Evolutionary conservation across 2,888 invertebrate genomes (phyloP).

Genomic region (Petrophora chlorosata): DNA sequence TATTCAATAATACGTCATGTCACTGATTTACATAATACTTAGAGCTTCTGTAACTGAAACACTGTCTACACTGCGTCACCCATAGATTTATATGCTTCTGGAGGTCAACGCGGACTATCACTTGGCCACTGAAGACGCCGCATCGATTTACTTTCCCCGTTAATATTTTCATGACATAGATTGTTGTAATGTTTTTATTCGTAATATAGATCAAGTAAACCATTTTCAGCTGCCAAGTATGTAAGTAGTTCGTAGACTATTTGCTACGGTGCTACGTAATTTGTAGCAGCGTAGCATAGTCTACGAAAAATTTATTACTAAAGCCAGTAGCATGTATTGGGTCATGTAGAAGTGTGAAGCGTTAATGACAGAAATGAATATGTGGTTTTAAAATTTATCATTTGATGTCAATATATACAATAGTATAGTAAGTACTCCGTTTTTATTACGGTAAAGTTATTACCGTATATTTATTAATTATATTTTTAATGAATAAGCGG

Average conservation of each 20-base stretch:
- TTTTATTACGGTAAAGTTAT: too few species aligned
- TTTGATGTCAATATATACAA: too few species aligned
- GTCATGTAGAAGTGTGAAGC: too few species aligned
- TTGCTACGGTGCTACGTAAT: constrained; percentile 6
- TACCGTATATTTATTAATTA: too few species aligned
- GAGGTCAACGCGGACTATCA: constrained; percentile 48
- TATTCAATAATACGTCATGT: too few species aligned
- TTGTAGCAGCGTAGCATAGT: constrained; percentile 8
- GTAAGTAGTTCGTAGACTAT: background rate
- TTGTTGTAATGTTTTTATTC: constrained; percentile 6
- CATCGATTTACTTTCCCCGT: constrained; percentile 31
- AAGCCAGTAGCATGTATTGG: too few species aligned
- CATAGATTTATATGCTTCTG: constrained; percentile 44
- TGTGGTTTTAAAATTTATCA: too few species aligned
- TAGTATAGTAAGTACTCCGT: too few species aligned
- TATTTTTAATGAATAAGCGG: too few species aligned
- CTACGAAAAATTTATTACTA: constrained; percentile 1
- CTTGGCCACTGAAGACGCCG: constrained; percentile 31
- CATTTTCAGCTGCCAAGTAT: constrained; percentile 8
- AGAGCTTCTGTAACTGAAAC: constrained; percentile 3
- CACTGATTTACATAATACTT: background rate
- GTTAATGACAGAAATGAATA: too few species aligned
- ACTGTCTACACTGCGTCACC: constrained; percentile 16
- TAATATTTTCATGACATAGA: constrained; percentile 14
- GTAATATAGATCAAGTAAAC: constrained; percentile 7